Conservation (phyloP, 2,113 vertebrate species). For the Cichladusa arquata region DNA sequence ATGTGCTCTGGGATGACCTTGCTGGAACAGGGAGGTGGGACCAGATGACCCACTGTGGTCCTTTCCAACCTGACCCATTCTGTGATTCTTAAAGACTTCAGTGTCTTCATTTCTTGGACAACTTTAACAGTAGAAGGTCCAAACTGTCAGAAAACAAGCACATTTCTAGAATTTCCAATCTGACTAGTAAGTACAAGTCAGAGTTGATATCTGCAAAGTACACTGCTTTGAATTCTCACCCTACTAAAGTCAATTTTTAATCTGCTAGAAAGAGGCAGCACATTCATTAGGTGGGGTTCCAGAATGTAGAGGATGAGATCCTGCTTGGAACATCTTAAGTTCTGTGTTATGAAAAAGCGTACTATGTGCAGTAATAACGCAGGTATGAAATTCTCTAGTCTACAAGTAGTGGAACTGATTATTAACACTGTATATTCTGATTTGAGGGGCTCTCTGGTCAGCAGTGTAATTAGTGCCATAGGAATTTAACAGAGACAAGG, state of each 20-base stretch:
- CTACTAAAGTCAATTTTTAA: neutral
- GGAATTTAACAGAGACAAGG: neutral
- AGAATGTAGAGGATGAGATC: neutral
- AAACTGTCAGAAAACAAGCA: neutral
- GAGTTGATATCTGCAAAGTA: neutral
- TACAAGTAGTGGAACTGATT: neutral
- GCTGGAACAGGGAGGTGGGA: neutral
- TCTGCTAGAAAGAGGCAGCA: neutral
- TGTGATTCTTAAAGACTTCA: neutral
- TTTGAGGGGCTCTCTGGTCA: neutral
- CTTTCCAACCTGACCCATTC: neutral
- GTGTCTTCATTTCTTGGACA: neutral
- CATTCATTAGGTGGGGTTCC: neutral
- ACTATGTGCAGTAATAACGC: neutral
- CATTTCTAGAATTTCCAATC: neutral
- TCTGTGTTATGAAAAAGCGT: neutral
- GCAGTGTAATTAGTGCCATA: too few relatives aligned
- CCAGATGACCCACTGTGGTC: neutral
- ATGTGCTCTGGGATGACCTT: neutral
- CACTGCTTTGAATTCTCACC: neutral
- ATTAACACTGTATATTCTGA: neutral
- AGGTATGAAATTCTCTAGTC: neutral
- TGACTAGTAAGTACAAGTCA: neutral
- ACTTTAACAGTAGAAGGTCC: neutral
- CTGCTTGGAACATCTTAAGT: neutral